Percentiles rank a stretch among this genome's conserved stretches.
Evolutionary conservation across 1,140 invertebrate genomes (phyloP).

Genomic region (Neodiprion virginianus): DNA sequence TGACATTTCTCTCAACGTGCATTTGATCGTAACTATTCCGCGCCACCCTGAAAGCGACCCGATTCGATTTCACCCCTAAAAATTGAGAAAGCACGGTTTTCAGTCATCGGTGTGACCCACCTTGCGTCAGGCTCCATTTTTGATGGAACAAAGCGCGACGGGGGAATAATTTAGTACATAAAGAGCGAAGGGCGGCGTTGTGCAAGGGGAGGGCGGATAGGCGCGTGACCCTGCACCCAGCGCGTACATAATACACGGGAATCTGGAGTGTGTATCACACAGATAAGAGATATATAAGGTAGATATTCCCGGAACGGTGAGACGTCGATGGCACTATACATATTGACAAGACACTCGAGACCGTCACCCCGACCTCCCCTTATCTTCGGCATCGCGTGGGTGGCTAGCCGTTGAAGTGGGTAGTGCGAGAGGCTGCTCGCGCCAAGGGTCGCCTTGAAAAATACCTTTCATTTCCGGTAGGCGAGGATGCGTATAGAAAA

Average conservation of each 20-base stretch:
- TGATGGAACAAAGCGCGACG: no score
- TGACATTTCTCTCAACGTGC: no score
- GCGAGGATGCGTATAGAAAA: not conserved
- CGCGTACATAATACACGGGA: not conserved
- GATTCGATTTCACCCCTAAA: no score
- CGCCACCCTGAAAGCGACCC: no score
- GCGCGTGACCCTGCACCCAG: not conserved
- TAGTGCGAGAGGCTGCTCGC: not conserved
- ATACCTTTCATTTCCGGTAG: slow-evolving; percentile 1
- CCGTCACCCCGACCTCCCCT: slow-evolving; percentile 28
- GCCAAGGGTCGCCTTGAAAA: not conserved
- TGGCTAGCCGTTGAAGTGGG: not conserved
- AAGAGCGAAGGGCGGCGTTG: not conserved
- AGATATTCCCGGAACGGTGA: slow-evolving; percentile 35
- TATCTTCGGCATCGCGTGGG: not conserved
- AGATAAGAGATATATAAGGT: slow-evolving; percentile 1
- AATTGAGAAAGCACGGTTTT: no score
- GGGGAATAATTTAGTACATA: no score
- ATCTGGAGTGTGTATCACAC: not conserved
- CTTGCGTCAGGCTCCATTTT: no score
- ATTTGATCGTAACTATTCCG: no score
- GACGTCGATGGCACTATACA: slow-evolving; percentile 61
- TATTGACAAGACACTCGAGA: slow-evolving; percentile 60
- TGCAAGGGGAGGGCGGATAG: not conserved
- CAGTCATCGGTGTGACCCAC: no score